Base-by-base conservation (phyloP, 2,797 vertebrate species). In the Pantherophis vulpinus region DNA sequence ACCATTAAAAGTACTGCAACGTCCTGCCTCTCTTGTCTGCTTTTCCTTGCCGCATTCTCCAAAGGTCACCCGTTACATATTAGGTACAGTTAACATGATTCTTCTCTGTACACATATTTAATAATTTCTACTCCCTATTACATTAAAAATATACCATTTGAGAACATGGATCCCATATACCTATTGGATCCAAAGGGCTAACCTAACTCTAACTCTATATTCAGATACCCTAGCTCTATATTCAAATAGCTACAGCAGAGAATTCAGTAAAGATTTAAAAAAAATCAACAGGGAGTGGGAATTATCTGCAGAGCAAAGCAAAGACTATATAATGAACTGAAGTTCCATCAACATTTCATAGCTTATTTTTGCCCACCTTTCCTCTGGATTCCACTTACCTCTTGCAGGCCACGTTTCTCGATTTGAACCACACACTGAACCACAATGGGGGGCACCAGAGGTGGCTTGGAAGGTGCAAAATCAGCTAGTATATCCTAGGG, bases 341-440 rank as follows among this genome's bases (percentile, higher is more conserved):
- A 25, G 55, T n/a, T 55, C 42, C 59, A 60, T n/a, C 18, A 92
- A 18, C 51, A 54, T 56, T 60, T 59, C 27, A 23, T 7, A 25
- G 5, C 20, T 79, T 0, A 60, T 0, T 0, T 86, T 51, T 25
- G 0, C 23, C 59, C 10, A 25, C 29, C 11, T 37, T 16, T 7
- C 32, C n/a, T 3, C 20, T 47, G 37, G 32, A 42, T 83, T 0
- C 4, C 0, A 66, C 94, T 86, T 94, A 98, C 98, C 98, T 98
- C 98, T 0, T 94, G 93, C 90, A 98, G 94, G 37, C 98, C 98
- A 93, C 97, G 94, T 0, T 60, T 97, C 96, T 98, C 98, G 83
- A 98, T 98, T 94, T 98, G 98, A 0, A 96, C 97, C 92, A 98
- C 98, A 59, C 98, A 98, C 51, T 97, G 98, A 87, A 97, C 94